Conservation (phyloP, 2,113 vertebrate species). For the Cochlearius cochlearius region DNA sequence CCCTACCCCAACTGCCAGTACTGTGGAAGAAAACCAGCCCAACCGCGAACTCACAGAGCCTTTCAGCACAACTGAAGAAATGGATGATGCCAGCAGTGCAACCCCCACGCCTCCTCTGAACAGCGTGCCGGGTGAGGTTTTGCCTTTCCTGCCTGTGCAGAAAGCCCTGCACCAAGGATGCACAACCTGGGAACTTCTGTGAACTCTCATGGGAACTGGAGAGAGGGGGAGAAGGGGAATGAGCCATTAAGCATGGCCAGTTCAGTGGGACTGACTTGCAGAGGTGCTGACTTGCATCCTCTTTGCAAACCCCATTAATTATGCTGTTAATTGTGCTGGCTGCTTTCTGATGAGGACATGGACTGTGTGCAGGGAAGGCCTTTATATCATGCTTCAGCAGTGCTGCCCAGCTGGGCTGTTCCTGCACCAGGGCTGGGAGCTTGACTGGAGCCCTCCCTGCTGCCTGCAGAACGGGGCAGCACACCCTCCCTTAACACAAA, state of each 20-base stretch:
- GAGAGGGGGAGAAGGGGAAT: background rate
- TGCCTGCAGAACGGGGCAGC: background rate
- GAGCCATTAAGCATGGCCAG: background rate
- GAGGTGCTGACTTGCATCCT: background rate
- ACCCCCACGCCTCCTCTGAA: background rate
- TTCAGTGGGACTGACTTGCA: background rate
- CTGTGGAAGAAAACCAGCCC: background rate
- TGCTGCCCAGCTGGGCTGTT: background rate
- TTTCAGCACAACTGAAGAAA: background rate
- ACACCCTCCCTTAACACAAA: background rate
- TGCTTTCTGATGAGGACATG: background rate
- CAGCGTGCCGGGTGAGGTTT: constrained; percentile 5
- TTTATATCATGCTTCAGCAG: background rate
- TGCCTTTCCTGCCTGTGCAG: background rate
- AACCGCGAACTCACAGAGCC: background rate
- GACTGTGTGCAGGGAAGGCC: background rate
- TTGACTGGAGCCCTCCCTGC: background rate
- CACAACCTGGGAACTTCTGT: background rate
- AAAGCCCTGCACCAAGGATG: background rate
- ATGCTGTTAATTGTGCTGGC: background rate
- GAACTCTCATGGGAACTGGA: background rate
- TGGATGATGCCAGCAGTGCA: background rate
- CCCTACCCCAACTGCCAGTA: background rate
- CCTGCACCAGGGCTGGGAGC: background rate
- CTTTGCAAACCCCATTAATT: background rate